Base-by-base conservation (phyloP, 2,113 vertebrate genomes). In the Bucco capensis region DNA sequence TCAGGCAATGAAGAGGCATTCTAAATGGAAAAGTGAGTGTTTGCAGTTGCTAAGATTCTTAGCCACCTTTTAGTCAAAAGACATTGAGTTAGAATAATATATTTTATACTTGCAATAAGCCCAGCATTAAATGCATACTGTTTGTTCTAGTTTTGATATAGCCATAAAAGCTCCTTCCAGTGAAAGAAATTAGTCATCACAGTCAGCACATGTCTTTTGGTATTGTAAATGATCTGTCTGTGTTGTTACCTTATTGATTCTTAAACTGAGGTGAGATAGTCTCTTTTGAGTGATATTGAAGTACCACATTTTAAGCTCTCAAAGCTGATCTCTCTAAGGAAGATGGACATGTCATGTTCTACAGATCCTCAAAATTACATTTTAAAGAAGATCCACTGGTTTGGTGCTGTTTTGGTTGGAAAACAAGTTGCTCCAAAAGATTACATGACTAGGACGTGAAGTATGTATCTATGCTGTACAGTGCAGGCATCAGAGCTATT, bases 1-100 rank as follows among this genome's bases (percentile, higher is more conserved):
- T 76, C 47, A 57, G 83, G 23, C 22, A 74, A 88, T 5, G 56
- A 83, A 95, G 75, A 56, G 73, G 50, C 69, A 61, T 74, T 94
- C 56, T 65, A 31, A 81, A 89, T 76, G 24, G 9, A 81, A 75
- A 80, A 82, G 28, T 33, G 31, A 2, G 1, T 50, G 19, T 17
- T 51, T 70, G 37, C 65, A 51, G 9, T 77, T 15, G 28, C 30
- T 81, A 81, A 83, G 35, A 27, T 88, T 73, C 51, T 88, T 53
- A 88, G 7, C 37, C 40, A 71, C 44, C 31, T 73, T 86, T 92
- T 64, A 73, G 56, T 77, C 2, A 12, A 89, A 94, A 90, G 4
- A 1, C 1, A 5, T 12, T 81, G 40, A 37, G 12, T 71, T 75
- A 83, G 64, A 95, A 94, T 89, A 84, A 75, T 37, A 25, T 71